Evolutionary conservation across 1,140 invertebrate genomes (phyloP), one percentile per base, ranked within the genome.

Genomic region (Pachypeltis micranthus): DNA sequence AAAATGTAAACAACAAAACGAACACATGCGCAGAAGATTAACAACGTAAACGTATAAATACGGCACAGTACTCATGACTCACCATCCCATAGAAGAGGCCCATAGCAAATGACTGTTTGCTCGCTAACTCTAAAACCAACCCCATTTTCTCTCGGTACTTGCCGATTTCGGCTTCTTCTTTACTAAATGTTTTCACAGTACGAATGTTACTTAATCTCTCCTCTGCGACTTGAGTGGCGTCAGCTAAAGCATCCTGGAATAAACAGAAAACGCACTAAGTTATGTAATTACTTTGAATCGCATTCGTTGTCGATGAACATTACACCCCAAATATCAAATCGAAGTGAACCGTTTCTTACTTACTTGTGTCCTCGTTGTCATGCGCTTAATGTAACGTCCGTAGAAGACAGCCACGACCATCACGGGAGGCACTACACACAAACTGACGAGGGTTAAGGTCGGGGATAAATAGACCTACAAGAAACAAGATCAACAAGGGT

Each of bases 381-480:
- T 90, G 44, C 84, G 87, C 28, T 88, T 81, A 2, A 97, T 83
- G 72, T 90, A 92, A 39, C 89, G 79, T 19, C 93, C 94, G 75
- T 94, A 97, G 14, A 92, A 71, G n/a, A 95, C 84, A 25, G 91
- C 92, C 63, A 93, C 72, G 23, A 82, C 79, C 1, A 89, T 90
- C 21, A 98, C 81, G 10, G 91, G 90, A 23, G 94, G 93, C 12
- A 98, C 91, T 34, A 95, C 86, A 56, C 83, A 76, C 29, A 96
- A 73, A 21, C 93, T 90, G 56, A 97, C 83, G 19, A 90, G 67
- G 2, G 93, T 88, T 62, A 98, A 73, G 66, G 92, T 81, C 7
- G 91, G 84, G 2, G 94, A 98, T 67, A 93, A 90, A 74, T 93
- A 96, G 68, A 94, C 83, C 87, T 88, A n/a, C n/a, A n/a, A n/a